Base-by-base conservation (phyloP, 1,140 invertebrate genomes). In the Trachymyrmex cornetzi region DNA sequence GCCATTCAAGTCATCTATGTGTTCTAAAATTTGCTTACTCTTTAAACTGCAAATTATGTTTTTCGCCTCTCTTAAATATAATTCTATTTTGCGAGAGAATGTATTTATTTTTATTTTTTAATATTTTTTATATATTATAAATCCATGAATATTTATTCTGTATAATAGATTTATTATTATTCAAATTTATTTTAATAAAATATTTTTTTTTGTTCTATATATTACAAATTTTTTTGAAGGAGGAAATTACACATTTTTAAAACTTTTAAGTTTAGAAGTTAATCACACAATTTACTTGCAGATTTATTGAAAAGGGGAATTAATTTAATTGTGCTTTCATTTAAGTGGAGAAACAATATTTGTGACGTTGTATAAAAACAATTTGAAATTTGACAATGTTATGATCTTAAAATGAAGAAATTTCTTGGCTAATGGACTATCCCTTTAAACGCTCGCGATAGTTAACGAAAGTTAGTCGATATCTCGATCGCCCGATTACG, bases 401-500 rank as follows among this genome's bases (percentile, higher is more conserved):
- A 44, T 38, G n/a, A 16, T 34, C 27, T 19, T 66, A n/a, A 48
- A 50, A 75, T 61, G 24, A 84, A 84, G 38, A 74, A 84, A 74
- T 61, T 72, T 75, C 24, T 72, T 24, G 19, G 38, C n/a, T 63
- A 84, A 84, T 50, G 69, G 57, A 34, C 55, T 61, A 74, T 84
- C 14, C 38, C n/a, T 57, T 84, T 75, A 84, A 69, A 84, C 14
- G 55, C 24, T 69, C 9, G 38, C 38, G 80, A 84, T 84, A 84
- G 19, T 84, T 75, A 84, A 84, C 55, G 44, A 27, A 75, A 84
- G 80, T 82, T 82, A 12, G 53, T 75, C 69, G 69, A 84, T 75
- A 84, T 61, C 69, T 84, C 80, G 80, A 84, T 84, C 38, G 69
- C 3, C 69, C 30, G 53, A 74, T 84, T 84, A 84, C 80, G 69